Evolutionary conservation across 2,888 invertebrate genomes (phyloP), one percentile per base, ranked within the genome.

Genomic region (Mesoligia furuncula): DNA sequence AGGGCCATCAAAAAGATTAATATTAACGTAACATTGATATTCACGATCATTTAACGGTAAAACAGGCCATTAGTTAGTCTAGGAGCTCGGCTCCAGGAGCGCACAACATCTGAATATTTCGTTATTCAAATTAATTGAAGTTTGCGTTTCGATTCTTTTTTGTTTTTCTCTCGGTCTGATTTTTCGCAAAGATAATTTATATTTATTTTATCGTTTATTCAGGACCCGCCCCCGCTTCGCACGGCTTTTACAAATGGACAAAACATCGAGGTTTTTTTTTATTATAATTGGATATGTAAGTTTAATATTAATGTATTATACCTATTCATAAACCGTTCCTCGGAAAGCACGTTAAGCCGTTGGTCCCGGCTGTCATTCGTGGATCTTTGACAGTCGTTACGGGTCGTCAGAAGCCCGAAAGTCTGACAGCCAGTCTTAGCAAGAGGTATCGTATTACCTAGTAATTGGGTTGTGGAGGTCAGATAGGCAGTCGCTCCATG

Each of bases 1-100:
- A 48, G 76, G 64, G 61, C 73, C 54, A 76, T 79, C 75, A 68
- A 64, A 72, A 77, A 71, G 79, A 87, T 84, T 79, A 77, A 87
- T 80, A 88, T 80, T 85, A 88, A 87, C 73, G 79, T 67, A 62
- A 72, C 87, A 81, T 87, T 87, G 81, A 89, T 87, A 87, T 81
- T 84, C 81, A 79, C 59, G 74, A 79, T 79, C 78, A 76, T 85
- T 82, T 80, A 85, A 84, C 81, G 79, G 77, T 82, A 70, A 83
- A 82, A 83, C 75, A 79, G 81, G 79, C 75, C 80, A 86, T 85
- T 87, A 80, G 69, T 57, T 87, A 87, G 88, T 27, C 79, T 66
- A 84, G 71, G 82, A 87, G 89, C 81, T 79, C 59, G 73, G n/a
- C 13, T 62, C 42, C 64, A 73, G 51, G 42, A 84, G 73, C 66